phyloP scores from a whole-genome alignment of 2,888 invertebrate species.

The Anodontia alba region DNA sequence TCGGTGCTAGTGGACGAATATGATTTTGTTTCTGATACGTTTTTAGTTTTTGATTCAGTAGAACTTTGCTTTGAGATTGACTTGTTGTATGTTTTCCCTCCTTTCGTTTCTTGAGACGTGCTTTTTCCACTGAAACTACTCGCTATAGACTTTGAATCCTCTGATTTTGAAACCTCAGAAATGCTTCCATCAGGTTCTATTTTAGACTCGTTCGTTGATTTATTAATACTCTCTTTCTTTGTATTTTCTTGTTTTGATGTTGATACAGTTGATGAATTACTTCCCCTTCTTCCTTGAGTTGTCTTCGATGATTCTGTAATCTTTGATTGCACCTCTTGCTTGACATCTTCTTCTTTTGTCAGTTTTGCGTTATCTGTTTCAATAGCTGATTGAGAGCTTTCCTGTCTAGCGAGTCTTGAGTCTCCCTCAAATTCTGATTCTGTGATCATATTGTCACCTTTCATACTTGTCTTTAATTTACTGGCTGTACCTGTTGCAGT shows the following conservation, averaged over 20 bases:
- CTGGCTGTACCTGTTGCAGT: background rate
- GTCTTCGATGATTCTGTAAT: background rate
- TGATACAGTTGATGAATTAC: background rate
- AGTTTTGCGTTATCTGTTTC: background rate
- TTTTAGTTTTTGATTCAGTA: slow-evolving; percentile 44
- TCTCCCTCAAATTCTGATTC: background rate
- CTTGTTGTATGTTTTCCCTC: background rate
- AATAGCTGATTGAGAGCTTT: background rate
- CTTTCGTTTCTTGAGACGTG: slow-evolving; percentile 42
- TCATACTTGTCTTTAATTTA: background rate
- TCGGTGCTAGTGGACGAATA: background rate
- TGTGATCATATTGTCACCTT: background rate
- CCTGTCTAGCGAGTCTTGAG: background rate
- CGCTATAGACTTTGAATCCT: slow-evolving; percentile 43
- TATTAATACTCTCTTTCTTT: background rate
- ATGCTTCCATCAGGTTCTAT: slow-evolving; percentile 23
- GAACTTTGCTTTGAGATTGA: slow-evolving; percentile 36
- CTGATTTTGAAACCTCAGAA: slow-evolving; percentile 32
- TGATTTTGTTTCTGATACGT: slow-evolving; percentile 28
- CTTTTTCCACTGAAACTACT: slow-evolving; percentile 53
- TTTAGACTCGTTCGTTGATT: slow-evolving; percentile 27
- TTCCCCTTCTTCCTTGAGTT: slow-evolving; percentile 3
- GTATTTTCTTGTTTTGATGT: background rate
- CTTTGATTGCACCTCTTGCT: background rate
- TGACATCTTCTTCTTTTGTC: background rate